phyloP scores from a whole-genome alignment of 2,888 invertebrate species.

The Drosophila paranaensis region DNA sequence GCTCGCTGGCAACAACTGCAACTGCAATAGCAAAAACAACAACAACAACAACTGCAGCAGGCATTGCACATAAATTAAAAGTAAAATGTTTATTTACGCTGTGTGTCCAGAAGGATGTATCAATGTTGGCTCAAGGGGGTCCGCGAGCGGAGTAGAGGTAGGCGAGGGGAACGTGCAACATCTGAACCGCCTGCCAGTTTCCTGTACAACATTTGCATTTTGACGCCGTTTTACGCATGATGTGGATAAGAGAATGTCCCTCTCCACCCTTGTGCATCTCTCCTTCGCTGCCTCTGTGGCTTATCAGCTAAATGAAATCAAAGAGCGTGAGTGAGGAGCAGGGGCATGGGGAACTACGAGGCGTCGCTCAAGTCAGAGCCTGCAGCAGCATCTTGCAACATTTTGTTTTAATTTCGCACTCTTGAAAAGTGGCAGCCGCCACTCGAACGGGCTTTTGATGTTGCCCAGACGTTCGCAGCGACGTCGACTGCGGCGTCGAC shows the following conservation, averaged over 20 bases:
- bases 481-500: constrained; percentile 11
- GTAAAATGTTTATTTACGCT: constrained; percentile 74
- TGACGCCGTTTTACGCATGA: constrained; percentile 77
- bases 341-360: background rate
- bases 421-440: constrained; percentile 74
- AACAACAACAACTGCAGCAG: constrained; percentile 21
- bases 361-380: constrained; percentile 48
- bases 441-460: constrained; percentile 72
- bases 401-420: constrained; percentile 79
- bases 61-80: constrained; percentile 69
- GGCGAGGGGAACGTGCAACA: constrained; percentile 17
- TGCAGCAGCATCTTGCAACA: constrained; percentile 76
- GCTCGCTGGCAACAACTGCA: constrained; percentile 43
- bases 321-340: constrained; percentile 36
- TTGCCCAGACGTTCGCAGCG: constrained; percentile 55
- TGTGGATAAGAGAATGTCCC: constrained; percentile 44
- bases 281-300: constrained; percentile 29
- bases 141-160: no score
- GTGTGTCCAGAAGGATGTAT: constrained; percentile 53
- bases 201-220: constrained; percentile 75
- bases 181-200: constrained; percentile 57
- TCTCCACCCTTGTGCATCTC: background rate
- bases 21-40: constrained; percentile 14
- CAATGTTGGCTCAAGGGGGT: constrained; percentile 20
- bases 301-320: constrained; percentile 71